Evolutionary conservation across 37 sponge, comb jelly and placozoan species (phyloP).

Genomic region (Oscarella lobularis): DNA sequence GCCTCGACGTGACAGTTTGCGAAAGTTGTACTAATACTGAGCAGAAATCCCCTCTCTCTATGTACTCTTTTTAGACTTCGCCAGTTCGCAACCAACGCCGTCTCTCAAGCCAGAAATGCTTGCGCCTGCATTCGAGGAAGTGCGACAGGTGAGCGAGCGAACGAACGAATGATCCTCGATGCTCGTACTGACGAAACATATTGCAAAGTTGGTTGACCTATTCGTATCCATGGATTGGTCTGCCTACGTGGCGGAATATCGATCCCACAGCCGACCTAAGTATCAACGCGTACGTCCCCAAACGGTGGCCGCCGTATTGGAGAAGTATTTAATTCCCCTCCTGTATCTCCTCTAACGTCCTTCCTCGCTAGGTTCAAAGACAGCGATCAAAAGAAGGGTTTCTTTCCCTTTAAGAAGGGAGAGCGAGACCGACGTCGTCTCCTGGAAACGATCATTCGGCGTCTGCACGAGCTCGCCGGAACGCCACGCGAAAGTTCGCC

Average conservation of each 20-base stretch:
- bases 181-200: too few species aligned
- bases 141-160: neutral
- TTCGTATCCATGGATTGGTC: slow-evolving; percentile 45
- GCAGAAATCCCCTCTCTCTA: neutral
- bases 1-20: slow-evolving; percentile 27
- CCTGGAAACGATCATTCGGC: neutral
- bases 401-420: neutral
- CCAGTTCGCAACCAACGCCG: neutral
- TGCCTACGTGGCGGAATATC: slow-evolving; percentile 38
- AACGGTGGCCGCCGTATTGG: neutral
- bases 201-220: slow-evolving; percentile 36
- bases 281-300: slow-evolving; percentile 38
- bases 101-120: neutral
- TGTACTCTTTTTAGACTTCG: slow-evolving; percentile 9
- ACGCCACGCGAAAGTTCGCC: too few species aligned
- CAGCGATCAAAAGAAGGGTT: neutral
- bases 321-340: neutral
- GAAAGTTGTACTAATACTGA: slow-evolving; percentile 23
- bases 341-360: too few species aligned
- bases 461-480: neutral
- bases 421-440: slow-evolving; percentile 1
- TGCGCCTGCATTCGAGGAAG: neutral
- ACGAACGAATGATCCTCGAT: too few species aligned
- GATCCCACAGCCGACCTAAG: slow-evolving; percentile 9
- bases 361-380: neutral